These are phyloP conservation scores for Zelleria hepariella DNA, from an alignment of 2,888 invertebrate species.

Conservation along the genomic window DNA sequence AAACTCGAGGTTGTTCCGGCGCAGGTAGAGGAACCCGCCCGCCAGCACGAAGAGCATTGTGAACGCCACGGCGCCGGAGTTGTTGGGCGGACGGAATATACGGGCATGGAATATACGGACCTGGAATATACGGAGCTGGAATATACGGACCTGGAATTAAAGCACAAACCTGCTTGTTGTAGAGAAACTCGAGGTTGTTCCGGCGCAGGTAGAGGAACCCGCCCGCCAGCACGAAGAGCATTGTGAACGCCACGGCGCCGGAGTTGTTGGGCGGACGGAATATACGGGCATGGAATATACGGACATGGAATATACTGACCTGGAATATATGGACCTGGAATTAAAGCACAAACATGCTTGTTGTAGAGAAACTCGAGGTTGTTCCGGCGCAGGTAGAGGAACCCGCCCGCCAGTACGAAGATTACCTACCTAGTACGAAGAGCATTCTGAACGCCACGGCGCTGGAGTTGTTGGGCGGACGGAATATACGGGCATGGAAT, in stretches of 20 bases:
- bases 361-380: conserved; percentile 98
- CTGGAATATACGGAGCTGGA: no score
- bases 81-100: conserved; percentile 97
- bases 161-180: conserved; percentile 99
- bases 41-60: conserved; percentile 86
- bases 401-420: conserved; percentile 87
- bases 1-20: conserved; percentile 96
- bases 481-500: no score
- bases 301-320: no score
- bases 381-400: conserved; percentile 94
- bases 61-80: conserved; percentile 94
- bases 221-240: conserved; percentile 88
- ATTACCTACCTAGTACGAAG: no score
- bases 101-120: conserved; percentile 89
- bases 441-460: no score
- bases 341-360: conserved; percentile 98
- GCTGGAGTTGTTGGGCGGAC: no score
- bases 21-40: conserved; percentile 93
- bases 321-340: no score
- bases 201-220: conserved; percentile 94
- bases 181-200: conserved; percentile 97
- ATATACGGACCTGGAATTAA: no score
- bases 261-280: conserved; percentile 99
- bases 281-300: conserved; percentile 88
- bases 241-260: conserved; percentile 89